A percentile compares a stretch with the other conserved stretches of the same genome.
These are phyloP conservation scores for Drosophila cracens DNA, from an alignment of 2,888 invertebrate species.

Conservation along the genomic window DNA sequence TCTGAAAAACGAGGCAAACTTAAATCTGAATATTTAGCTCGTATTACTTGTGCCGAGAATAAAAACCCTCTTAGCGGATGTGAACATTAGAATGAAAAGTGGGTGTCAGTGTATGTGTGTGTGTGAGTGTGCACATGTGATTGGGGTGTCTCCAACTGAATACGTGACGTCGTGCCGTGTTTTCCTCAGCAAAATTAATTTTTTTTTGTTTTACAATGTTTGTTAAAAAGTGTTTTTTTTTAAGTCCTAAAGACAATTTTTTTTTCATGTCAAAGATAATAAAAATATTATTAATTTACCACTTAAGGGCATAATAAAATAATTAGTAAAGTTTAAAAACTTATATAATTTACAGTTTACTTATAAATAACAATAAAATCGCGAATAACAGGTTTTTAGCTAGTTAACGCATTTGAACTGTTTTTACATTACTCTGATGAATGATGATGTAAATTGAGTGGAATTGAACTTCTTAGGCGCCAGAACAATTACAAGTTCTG, in stretches of 20 bases:
- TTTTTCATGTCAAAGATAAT: too few species aligned
- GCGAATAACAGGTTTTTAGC: neutral
- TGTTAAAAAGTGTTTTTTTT: too few species aligned
- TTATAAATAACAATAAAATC: neutral
- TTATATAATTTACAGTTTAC: neutral
- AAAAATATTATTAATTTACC: too few species aligned
- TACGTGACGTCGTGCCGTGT: too few species aligned
- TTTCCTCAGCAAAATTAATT: too few species aligned
- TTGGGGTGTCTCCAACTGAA: conserved; percentile 12
- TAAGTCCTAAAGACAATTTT: too few species aligned
- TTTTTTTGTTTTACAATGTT: neutral
- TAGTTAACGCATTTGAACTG: neutral
- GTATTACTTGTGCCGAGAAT: neutral
- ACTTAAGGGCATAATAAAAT: neutral
- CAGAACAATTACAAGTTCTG: conserved; percentile 34
- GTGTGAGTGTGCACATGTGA: neutral
- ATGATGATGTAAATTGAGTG: conserved; percentile 16
- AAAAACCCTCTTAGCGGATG: neutral
- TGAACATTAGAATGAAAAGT: neutral
- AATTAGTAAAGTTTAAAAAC: neutral
- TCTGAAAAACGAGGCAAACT: neutral
- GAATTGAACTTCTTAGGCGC: conserved; percentile 24
- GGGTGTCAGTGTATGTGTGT: neutral
- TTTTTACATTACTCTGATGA: conserved; percentile 1
- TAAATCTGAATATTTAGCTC: neutral